These are phyloP conservation scores for Ibycter americanus DNA, from an alignment of 2,797 vertebrate species.

Conservation along the genomic window DNA sequence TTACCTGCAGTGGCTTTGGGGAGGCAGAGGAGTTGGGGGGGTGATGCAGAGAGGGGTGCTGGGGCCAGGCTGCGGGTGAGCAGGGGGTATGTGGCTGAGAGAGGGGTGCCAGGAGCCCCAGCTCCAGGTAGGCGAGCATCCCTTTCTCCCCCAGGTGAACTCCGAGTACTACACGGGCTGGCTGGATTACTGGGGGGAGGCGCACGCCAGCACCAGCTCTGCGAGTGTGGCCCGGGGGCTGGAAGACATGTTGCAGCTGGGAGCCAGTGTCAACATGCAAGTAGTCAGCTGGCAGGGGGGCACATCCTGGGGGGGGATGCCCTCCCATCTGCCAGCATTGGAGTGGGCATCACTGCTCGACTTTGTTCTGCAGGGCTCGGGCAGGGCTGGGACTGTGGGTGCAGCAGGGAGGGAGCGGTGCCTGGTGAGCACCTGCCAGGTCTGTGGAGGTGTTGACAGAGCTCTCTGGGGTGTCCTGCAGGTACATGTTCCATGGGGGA, in stretches of 20 bases:
- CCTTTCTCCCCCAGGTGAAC: slow-evolving; percentile 84
- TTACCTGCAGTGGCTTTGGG: fast-evolving
- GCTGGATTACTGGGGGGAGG: slow-evolving; percentile 96
- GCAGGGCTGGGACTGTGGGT: background rate
- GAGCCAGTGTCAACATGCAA: slow-evolving; percentile 95
- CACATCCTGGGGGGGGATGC: background rate
- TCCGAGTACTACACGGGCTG: slow-evolving; percentile 98
- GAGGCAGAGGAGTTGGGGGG: background rate
- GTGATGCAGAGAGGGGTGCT: background rate
- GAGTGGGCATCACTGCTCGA: background rate
- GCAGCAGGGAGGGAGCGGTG: background rate
- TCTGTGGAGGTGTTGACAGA: background rate
- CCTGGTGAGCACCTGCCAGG: background rate
- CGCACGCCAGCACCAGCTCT: slow-evolving; percentile 78
- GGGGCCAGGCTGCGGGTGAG: background rate
- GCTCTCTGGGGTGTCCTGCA: slow-evolving; percentile 47
- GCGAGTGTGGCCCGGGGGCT: slow-evolving; percentile 80
- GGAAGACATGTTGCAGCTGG: slow-evolving; percentile 85
- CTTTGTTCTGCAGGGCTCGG: background rate
- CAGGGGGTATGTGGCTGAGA: background rate
- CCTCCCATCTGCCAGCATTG: background rate
- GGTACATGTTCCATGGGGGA: slow-evolving; percentile 99
- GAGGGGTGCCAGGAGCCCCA: background rate
- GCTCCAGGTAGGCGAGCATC: background rate
- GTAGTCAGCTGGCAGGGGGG: background rate